These are phyloP conservation scores for Mizuhopecten yessoensis DNA, from an alignment of 1,140 invertebrate species.

Conservation along the genomic window DNA sequence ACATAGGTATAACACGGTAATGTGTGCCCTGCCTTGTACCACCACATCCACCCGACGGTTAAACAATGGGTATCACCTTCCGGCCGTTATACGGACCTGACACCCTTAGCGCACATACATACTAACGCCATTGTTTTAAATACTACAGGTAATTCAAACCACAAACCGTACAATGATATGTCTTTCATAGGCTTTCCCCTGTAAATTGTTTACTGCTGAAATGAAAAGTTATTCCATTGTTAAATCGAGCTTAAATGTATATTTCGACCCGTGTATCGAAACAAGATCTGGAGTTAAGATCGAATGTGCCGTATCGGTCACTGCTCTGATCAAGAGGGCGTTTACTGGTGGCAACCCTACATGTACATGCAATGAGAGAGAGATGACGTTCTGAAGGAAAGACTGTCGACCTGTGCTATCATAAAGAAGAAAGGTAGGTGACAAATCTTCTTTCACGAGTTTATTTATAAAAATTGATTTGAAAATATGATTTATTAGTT, in stretches of 20 bases:
- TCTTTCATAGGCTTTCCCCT: background rate
- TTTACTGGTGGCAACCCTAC: background rate
- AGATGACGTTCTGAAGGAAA: background rate
- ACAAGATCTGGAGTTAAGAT: background rate
- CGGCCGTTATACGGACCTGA: background rate
- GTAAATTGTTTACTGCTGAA: slow-evolving; percentile 21
- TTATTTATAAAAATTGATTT: too few species aligned
- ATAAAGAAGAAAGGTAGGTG: background rate
- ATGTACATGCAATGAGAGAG: background rate
- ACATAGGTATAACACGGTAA: too few species aligned
- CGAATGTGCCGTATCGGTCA: background rate
- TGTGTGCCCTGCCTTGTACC: background rate
- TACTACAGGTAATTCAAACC: too few species aligned
- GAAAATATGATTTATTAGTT: too few species aligned
- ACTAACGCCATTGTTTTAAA: background rate
- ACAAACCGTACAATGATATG: background rate
- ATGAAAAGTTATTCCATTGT: background rate
- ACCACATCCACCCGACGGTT: background rate
- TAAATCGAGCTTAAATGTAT: background rate
- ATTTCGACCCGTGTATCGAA: background rate
- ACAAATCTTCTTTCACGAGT: background rate
- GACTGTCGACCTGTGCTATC: background rate
- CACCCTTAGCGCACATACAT: slow-evolving; percentile 18
- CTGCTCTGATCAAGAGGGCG: background rate
- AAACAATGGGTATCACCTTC: slow-evolving; percentile 27